phyloP scores from a whole-genome alignment of 1,140 invertebrate species.

The Drosophila ercepeae region DNA sequence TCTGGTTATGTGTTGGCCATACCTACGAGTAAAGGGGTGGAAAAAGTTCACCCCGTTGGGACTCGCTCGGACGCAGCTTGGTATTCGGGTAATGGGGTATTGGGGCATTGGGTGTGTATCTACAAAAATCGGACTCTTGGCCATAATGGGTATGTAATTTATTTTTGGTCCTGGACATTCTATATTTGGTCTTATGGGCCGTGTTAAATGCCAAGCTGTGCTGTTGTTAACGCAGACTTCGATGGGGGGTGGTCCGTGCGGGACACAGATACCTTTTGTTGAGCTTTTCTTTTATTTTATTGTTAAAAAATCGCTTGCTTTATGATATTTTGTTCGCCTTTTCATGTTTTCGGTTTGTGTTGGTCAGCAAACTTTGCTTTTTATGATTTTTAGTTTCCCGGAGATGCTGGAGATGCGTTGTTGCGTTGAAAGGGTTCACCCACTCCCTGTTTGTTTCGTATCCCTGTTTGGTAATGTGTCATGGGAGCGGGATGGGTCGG shows the following conservation, averaged over 20 bases:
- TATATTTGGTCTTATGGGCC: slow-evolving; percentile 51
- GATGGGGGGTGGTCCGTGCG: too few relatives aligned
- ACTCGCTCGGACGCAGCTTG: neutral
- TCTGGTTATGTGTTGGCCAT: slow-evolving; percentile 26
- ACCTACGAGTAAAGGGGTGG: slow-evolving; percentile 30
- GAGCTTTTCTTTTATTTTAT: slow-evolving; percentile 43
- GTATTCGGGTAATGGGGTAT: too few relatives aligned
- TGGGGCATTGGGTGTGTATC: slow-evolving; percentile 29
- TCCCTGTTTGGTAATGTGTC: slow-evolving; percentile 9
- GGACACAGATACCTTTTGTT: slow-evolving; percentile 50
- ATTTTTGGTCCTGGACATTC: slow-evolving; percentile 49
- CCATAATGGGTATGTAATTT: slow-evolving; percentile 49
- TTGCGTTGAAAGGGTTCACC: slow-evolving; percentile 38
- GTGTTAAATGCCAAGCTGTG: slow-evolving; percentile 51
- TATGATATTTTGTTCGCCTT: slow-evolving; percentile 40
- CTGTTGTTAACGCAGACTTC: slow-evolving; percentile 25
- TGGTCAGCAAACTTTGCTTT: slow-evolving; percentile 43
- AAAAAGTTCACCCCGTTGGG: slow-evolving; percentile 1
- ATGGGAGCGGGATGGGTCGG: neutral
- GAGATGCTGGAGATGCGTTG: slow-evolving; percentile 27
- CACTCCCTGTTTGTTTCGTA: too few relatives aligned
- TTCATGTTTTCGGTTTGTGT: slow-evolving; percentile 21
- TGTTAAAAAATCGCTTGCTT: slow-evolving; percentile 53
- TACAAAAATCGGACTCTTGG: slow-evolving; percentile 43
- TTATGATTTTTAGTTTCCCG: slow-evolving; percentile 45